These are phyloP conservation scores for Berghia stephanieae DNA, from an alignment of 1,140 invertebrate species.

Conservation along the genomic window DNA sequence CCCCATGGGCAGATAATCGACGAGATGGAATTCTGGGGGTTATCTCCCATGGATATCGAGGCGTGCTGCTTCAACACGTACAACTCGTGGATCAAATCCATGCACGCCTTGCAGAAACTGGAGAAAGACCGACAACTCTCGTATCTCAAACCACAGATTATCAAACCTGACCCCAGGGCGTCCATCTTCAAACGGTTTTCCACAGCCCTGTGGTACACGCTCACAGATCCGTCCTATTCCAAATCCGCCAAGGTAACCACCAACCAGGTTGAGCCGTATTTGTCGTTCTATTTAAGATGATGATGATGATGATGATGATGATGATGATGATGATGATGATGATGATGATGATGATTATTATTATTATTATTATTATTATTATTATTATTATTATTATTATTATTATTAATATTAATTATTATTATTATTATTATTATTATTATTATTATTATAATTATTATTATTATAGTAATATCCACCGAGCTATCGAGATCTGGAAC, in stretches of 20 bases:
- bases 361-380: neutral
- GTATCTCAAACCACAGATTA: neutral
- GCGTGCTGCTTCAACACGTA: constrained; percentile 47
- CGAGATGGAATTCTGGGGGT: constrained; percentile 47
- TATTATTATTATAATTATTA: neutral
- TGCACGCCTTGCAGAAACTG: constrained; percentile 39
- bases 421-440: neutral
- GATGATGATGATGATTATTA: neutral
- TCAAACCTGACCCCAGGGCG: neutral
- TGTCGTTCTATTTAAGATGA: no score
- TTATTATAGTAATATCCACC: neutral
- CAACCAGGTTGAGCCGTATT: no score
- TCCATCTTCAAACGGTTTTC: neutral
- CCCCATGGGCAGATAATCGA: constrained; percentile 46
- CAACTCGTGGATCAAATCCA: constrained; percentile 42
- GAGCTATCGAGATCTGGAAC: neutral
- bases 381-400: neutral
- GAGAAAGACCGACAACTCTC: constrained; percentile 34
- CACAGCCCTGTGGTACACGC: constrained; percentile 24
- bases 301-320: neutral
- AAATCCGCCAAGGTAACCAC: constrained; percentile 26
- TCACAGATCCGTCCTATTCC: constrained; percentile 28
- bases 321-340: neutral
- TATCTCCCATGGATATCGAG: constrained; percentile 39
- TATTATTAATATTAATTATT: no score